Evolutionary conservation across 2,113 vertebrate species (phyloP).

Genomic region (Chionis minor): DNA sequence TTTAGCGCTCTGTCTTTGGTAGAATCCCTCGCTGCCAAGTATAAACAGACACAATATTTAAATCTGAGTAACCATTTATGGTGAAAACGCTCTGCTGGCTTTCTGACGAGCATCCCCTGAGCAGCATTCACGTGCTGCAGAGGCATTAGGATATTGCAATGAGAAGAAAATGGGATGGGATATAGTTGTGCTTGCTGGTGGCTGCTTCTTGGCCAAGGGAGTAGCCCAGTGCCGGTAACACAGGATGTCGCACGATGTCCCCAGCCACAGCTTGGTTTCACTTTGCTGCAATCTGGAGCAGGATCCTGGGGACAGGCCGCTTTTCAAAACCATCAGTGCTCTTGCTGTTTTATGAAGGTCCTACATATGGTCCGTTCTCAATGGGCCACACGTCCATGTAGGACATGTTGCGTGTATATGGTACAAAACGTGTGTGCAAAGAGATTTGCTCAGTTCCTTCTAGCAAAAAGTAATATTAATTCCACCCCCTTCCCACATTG

Average conservation of each 20-base stretch:
- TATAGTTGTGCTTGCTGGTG: neutral
- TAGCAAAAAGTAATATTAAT: neutral
- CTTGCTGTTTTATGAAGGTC: neutral
- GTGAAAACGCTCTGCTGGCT: neutral
- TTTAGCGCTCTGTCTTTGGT: neutral
- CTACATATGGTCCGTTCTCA: neutral
- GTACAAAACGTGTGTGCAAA: neutral
- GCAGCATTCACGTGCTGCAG: accelerated
- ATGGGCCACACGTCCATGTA: neutral
- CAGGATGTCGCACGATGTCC: neutral
- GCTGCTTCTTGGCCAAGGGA: neutral
- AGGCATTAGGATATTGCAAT: neutral
- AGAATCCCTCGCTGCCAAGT: neutral
- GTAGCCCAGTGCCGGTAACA: neutral
- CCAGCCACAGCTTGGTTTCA: neutral
- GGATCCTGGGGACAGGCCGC: neutral
- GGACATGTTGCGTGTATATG: neutral
- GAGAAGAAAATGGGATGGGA: neutral
- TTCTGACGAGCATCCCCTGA: accelerated
- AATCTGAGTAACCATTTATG: neutral
- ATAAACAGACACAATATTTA: neutral
- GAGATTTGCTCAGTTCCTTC: neutral
- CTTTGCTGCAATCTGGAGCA: neutral
- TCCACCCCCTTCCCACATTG: neutral
- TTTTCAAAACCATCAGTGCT: neutral